Evolutionary conservation across 2,797 vertebrate species (phyloP).

Genomic region (Notolabrus celidotus): DNA sequence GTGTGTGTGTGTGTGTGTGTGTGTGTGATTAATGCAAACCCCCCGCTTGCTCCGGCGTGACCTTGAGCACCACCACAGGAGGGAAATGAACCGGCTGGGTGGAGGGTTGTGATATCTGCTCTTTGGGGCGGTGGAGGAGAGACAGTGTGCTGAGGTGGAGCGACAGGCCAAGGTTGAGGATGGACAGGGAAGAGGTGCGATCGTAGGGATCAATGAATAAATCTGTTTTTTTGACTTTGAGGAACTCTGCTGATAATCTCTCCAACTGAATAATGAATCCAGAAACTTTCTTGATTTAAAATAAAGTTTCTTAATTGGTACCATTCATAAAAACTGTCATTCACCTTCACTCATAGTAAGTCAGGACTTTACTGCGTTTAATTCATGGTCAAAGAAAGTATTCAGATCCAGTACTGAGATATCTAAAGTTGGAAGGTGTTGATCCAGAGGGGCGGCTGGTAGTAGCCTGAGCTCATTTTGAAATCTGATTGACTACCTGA

Average conservation of each 20-base stretch:
- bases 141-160: slow-evolving; percentile 29
- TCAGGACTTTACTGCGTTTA: neutral
- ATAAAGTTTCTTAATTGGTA: slow-evolving; percentile 1
- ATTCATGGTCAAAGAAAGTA: neutral
- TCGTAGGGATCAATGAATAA: slow-evolving; percentile 54
- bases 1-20: slow-evolving; percentile 58
- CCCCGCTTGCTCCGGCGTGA: slow-evolving; percentile 65
- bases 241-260: slow-evolving; percentile 29
- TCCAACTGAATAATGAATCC: neutral
- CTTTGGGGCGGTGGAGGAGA: slow-evolving; percentile 20
- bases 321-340: slow-evolving; percentile 2
- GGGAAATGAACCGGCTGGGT: slow-evolving; percentile 72
- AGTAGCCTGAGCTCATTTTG: too few species aligned
- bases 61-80: slow-evolving; percentile 79
- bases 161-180: slow-evolving; percentile 63
- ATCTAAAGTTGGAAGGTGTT: too few species aligned
- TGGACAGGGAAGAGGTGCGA: slow-evolving; percentile 38
- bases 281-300: slow-evolving; percentile 24
- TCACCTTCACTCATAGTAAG: neutral
- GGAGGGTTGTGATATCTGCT: slow-evolving; percentile 59
- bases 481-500: too few species aligned
- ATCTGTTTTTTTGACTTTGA: slow-evolving; percentile 63
- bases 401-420: neutral
- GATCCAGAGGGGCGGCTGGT: too few species aligned
- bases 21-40: slow-evolving; percentile 77